A percentile compares a stretch with the other conserved stretches of the same genome.
Evolutionary conservation across 2,888 invertebrate species (phyloP).

Genomic region (Himalopsyche tibetana): DNA sequence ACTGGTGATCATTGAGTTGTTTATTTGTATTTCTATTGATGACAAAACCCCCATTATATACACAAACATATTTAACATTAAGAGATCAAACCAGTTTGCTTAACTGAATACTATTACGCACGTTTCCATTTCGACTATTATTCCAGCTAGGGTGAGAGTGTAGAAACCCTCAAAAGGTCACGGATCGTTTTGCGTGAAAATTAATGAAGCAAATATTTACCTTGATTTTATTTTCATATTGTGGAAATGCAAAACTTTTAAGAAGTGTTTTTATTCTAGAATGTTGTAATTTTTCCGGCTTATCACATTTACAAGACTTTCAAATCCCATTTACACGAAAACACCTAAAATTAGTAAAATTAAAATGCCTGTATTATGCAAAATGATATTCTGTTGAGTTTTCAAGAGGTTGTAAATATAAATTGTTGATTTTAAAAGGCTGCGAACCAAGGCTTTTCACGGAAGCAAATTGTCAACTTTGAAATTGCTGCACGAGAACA

Average conservation of each 20-base stretch:
- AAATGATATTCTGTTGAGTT: neutral
- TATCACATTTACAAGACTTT: neutral
- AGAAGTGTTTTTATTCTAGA: neutral
- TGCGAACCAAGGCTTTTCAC: neutral
- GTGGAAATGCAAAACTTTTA: constrained; percentile 5
- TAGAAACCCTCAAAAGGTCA: constrained; percentile 37
- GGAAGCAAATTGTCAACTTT: neutral
- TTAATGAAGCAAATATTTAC: constrained; percentile 47
- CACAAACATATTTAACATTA: constrained; percentile 4
- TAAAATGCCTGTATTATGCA: neutral
- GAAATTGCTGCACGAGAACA: neutral
- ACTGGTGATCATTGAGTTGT: neutral
- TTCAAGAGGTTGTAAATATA: constrained; percentile 12
- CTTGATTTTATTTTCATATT: constrained; percentile 23
- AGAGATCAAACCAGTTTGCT: neutral
- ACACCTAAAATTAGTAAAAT: neutral
- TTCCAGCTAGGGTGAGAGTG: neutral
- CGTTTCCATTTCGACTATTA: constrained; percentile 33
- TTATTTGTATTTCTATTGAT: neutral
- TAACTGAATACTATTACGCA: constrained; percentile 39
- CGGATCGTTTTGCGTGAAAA: constrained; percentile 37
- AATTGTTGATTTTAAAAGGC: constrained; percentile 21
- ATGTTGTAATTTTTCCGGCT: constrained; percentile 16
- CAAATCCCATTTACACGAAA: neutral
- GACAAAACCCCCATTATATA: neutral